Evolutionary conservation across 2,888 invertebrate genomes (phyloP).

Genomic region (Drosophila monieri): DNA sequence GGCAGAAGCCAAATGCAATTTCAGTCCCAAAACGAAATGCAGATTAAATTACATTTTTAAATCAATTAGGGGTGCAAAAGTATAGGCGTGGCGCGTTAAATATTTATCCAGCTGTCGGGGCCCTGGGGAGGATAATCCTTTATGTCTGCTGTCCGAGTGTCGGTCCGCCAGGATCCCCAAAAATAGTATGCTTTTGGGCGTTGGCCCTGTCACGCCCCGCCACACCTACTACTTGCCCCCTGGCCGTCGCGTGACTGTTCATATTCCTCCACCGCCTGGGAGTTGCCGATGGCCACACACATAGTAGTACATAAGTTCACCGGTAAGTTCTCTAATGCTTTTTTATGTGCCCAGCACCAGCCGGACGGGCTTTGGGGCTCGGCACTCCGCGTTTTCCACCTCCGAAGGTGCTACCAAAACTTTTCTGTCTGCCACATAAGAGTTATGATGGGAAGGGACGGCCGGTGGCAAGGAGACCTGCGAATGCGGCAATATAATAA

Average conservation of each 20-base stretch:
- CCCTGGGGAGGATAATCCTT: constrained; percentile 25
- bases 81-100: constrained; percentile 52
- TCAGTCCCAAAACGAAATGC: constrained; percentile 43
- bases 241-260: constrained; percentile 24
- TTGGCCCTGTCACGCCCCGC: constrained; percentile 42
- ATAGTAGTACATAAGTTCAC: constrained; percentile 27
- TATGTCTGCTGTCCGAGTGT: constrained; percentile 19
- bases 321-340: constrained; percentile 54
- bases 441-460: constrained; percentile 1
- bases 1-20: constrained; percentile 21
- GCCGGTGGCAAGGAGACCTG: constrained; percentile 11
- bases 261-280: constrained; percentile 9
- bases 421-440: constrained; percentile 22
- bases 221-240: constrained; percentile 9
- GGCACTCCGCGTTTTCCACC: constrained; percentile 20
- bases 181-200: constrained; percentile 59
- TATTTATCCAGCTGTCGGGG: constrained; percentile 53
- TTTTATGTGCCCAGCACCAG: constrained; percentile 45
- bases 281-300: neutral
- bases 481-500: constrained; percentile 45
- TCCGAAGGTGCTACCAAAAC: constrained; percentile 25
- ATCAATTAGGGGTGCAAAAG: constrained; percentile 61
- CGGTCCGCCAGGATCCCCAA: constrained; percentile 19
- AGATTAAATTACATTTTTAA: constrained; percentile 60
- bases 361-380: constrained; percentile 15